These are phyloP conservation scores for Chelonus insularis DNA, from an alignment of 1,140 invertebrate species.

Conservation along the genomic window DNA sequence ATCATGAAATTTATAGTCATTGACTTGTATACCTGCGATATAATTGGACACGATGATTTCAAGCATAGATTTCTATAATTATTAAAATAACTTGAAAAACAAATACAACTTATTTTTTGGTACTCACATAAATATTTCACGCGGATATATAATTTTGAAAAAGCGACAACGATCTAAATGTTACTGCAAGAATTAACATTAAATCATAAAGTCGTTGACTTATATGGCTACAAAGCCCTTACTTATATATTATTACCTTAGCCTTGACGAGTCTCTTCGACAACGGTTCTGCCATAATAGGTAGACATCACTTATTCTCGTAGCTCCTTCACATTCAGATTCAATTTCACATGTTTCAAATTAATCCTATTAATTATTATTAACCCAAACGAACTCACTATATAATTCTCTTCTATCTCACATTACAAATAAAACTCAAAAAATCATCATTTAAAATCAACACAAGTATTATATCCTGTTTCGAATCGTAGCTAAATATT, in stretches of 20 bases:
- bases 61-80: no score
- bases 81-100: no score
- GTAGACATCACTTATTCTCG: conserved; percentile 51
- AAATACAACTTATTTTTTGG: no score
- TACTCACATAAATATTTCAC: no score
- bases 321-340: not conserved
- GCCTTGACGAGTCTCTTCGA: conserved; percentile 49
- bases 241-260: conserved; percentile 43
- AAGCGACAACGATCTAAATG: not conserved
- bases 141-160: not conserved
- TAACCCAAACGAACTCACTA: not conserved
- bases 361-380: not conserved
- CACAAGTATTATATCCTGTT: no score
- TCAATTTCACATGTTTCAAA: not conserved
- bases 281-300: conserved; percentile 55
- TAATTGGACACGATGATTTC: no score
- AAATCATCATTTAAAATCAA: no score
- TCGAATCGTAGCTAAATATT: no score
- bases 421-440: no score
- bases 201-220: not conserved
- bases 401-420: no score
- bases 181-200: not conserved
- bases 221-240: not conserved
- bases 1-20: no score
- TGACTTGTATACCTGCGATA: no score